Evolutionary conservation across 2,797 vertebrate genomes (phyloP).

Genomic region (Streptopelia turtur): DNA sequence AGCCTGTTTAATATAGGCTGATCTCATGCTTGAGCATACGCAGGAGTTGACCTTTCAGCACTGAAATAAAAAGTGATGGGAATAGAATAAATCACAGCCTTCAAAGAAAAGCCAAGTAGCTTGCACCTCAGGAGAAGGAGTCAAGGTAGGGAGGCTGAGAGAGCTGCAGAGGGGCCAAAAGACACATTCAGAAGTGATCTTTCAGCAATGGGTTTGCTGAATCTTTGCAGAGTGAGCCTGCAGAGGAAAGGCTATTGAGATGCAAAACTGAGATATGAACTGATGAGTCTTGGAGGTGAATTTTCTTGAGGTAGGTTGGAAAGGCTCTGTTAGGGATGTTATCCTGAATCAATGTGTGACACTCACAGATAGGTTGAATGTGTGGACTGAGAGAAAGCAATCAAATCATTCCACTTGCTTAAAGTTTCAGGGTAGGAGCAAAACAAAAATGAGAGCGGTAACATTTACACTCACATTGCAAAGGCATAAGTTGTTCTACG

Average conservation of each 20-base stretch:
- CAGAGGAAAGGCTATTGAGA: not conserved
- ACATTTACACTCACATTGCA: not conserved
- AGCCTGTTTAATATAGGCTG: slow-evolving; percentile 51
- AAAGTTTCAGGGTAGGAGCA: not conserved
- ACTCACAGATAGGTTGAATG: not conserved
- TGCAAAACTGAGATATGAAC: not conserved
- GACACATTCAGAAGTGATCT: not conserved
- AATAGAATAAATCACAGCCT: slow-evolving; percentile 44
- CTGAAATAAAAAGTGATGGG: slow-evolving; percentile 54
- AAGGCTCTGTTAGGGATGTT: not conserved
- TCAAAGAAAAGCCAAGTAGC: not conserved
- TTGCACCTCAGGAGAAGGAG: slow-evolving; percentile 5
- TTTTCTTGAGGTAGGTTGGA: not conserved
- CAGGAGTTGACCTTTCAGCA: slow-evolving; percentile 50
- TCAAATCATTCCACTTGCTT: not conserved
- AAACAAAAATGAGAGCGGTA: not conserved
- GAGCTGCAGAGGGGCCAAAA: not conserved
- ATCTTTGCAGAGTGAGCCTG: not conserved
- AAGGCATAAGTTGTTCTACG: not conserved
- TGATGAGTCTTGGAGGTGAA: not conserved
- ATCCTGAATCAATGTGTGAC: not conserved
- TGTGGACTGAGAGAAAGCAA: not conserved
- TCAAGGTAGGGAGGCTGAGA: not conserved
- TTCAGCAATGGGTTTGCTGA: not conserved
- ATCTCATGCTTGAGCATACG: slow-evolving; percentile 49